phyloP scores from a whole-genome alignment of 2,888 invertebrate genomes.

The Hesperia comma region DNA sequence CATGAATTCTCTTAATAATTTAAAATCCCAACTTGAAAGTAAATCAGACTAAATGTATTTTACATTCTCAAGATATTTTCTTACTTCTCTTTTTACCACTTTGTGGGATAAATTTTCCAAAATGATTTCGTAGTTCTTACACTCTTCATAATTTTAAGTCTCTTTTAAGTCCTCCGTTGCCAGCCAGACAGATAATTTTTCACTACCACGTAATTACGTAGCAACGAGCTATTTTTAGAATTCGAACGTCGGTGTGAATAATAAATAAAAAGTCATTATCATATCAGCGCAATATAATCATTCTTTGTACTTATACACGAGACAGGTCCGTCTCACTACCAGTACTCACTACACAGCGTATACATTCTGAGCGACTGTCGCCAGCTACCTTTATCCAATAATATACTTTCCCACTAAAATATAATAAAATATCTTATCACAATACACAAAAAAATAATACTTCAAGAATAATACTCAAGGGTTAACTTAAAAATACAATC shows the following conservation, averaged over 20 bases:
- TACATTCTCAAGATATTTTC: too few relatives aligned
- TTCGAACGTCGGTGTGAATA: neutral
- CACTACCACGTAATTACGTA: too few relatives aligned
- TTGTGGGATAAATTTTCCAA: too few relatives aligned
- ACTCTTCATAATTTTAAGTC: too few relatives aligned
- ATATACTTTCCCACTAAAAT: conserved; percentile 76
- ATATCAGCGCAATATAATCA: conserved; percentile 79
- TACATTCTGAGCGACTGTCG: conserved; percentile 69
- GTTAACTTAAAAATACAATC: conserved; percentile 70
- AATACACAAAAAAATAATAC: conserved; percentile 78
- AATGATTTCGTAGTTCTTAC: too few relatives aligned
- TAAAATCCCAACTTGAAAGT: too few relatives aligned
- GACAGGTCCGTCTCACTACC: conserved; percentile 64
- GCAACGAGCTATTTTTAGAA: too few relatives aligned
- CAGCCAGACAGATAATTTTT: too few relatives aligned
- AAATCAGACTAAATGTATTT: too few relatives aligned
- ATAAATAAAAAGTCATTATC: conserved; percentile 54
- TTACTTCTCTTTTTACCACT: too few relatives aligned
- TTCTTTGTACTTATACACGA: conserved; percentile 81
- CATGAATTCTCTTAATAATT: too few relatives aligned
- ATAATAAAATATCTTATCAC: conserved; percentile 80
- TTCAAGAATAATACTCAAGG: conserved; percentile 79
- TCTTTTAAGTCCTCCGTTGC: too few relatives aligned
- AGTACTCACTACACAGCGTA: conserved; percentile 74
- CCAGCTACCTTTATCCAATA: conserved; percentile 69